These are phyloP conservation scores for Parascotia fuliginaria DNA, from an alignment of 2,888 invertebrate genomes.

Conservation along the genomic window DNA sequence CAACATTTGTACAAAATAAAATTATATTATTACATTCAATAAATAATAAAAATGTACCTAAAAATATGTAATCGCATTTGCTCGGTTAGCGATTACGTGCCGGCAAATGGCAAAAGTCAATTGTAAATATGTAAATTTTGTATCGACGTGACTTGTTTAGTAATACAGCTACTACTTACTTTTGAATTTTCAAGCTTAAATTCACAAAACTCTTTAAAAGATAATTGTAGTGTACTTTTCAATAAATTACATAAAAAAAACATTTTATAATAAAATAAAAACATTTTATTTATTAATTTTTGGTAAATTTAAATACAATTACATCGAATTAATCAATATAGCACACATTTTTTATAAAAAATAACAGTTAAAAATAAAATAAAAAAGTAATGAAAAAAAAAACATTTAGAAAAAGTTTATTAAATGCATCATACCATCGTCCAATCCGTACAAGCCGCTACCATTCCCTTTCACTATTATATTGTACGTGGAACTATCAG, in stretches of 20 bases:
- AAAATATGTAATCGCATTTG: constrained; percentile 6
- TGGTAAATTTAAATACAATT: too few species aligned
- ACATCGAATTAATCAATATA: too few species aligned
- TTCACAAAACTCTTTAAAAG: too few species aligned
- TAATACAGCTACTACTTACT: too few species aligned
- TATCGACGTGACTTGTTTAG: constrained; percentile 2
- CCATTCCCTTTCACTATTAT: constrained; percentile 82
- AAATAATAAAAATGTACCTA: background rate
- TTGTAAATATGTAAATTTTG: constrained; percentile 9
- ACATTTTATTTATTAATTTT: too few species aligned
- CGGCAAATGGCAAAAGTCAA: constrained; percentile 10
- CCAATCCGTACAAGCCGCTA: constrained; percentile 71
- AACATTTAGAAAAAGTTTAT: constrained; percentile 16
- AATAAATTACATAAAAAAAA: too few species aligned
- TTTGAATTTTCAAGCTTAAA: too few species aligned
- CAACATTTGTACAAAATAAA: background rate
- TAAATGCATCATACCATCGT: constrained; percentile 66
- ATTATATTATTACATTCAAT: background rate
- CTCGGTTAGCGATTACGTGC: constrained; percentile 1
- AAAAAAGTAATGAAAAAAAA: background rate
- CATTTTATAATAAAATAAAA: too few species aligned
- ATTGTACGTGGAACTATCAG: constrained; percentile 79
- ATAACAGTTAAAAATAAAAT: background rate
- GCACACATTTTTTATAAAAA: too few species aligned
- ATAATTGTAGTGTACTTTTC: too few species aligned